Conservation (phyloP, 2,797 vertebrate species). For the Hydrophis major region DNA sequence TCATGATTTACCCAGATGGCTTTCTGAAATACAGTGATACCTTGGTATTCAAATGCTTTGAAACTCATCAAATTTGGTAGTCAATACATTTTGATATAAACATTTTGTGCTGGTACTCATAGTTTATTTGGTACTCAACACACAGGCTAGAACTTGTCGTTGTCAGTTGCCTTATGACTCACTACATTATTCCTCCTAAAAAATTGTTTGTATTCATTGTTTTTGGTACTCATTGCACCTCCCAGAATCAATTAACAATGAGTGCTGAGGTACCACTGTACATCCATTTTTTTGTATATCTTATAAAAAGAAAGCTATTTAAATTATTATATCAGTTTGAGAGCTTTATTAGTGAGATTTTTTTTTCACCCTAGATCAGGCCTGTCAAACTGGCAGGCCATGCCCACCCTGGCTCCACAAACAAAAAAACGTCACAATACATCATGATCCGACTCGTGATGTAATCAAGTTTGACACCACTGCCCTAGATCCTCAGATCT, state of each 20-base stretch:
- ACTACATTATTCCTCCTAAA: neutral
- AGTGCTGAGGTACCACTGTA: neutral
- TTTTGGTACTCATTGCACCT: neutral
- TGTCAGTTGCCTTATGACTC: no score
- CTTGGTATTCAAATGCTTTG: neutral
- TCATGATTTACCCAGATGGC: neutral
- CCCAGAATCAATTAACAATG: neutral
- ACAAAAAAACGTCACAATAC: no score
- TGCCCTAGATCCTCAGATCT: neutral
- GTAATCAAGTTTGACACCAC: no score
- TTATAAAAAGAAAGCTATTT: neutral
- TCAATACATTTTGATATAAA: neutral
- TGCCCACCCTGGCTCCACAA: no score
- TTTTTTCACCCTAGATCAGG: neutral
- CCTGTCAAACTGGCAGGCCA: no score
- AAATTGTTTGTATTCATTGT: neutral
- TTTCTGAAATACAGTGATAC: neutral
- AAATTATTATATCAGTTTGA: neutral
- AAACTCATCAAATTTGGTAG: neutral
- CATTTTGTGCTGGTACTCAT: neutral
- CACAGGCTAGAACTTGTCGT: neutral
- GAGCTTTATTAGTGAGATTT: neutral
- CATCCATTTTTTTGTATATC: neutral
- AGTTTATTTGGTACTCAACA: neutral
- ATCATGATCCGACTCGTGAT: no score